Evolutionary conservation across 35 echinoderm and acorn worm genomes (phyloP).

Genomic region (Nesometra sesokonis): DNA sequence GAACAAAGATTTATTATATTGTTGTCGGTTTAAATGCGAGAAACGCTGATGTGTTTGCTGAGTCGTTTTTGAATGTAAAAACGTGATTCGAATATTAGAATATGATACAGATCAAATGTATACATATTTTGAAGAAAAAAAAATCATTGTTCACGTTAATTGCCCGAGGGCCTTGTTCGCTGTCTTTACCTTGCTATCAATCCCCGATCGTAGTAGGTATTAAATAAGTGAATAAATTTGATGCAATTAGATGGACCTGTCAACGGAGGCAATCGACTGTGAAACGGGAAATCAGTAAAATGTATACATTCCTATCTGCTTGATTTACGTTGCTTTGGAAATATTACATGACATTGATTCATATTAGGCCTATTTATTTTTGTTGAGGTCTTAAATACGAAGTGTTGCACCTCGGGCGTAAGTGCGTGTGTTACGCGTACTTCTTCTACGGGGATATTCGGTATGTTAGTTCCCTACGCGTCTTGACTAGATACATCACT

Average conservation of each 20-base stretch:
- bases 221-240: conserved; percentile 1
- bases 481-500: neutral
- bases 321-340: neutral
- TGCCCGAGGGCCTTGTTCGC: neutral
- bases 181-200: neutral
- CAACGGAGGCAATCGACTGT: neutral
- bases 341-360: neutral
- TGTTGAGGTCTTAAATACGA: neutral
- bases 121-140: neutral
- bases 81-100: neutral
- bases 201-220: neutral
- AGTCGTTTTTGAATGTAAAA: neutral
- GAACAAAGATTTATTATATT: neutral
- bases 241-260: neutral
- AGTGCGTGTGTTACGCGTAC: neutral
- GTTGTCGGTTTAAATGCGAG: neutral
- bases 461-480: neutral
- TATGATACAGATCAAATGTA: neutral
- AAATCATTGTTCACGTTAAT: neutral
- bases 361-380: neutral
- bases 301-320: neutral
- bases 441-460: neutral
- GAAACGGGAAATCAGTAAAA: neutral
- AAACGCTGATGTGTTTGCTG: neutral
- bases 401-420: neutral